These are phyloP conservation scores for Drosophila lacicola DNA, from an alignment of 2,888 invertebrate genomes.

Conservation along the genomic window DNA sequence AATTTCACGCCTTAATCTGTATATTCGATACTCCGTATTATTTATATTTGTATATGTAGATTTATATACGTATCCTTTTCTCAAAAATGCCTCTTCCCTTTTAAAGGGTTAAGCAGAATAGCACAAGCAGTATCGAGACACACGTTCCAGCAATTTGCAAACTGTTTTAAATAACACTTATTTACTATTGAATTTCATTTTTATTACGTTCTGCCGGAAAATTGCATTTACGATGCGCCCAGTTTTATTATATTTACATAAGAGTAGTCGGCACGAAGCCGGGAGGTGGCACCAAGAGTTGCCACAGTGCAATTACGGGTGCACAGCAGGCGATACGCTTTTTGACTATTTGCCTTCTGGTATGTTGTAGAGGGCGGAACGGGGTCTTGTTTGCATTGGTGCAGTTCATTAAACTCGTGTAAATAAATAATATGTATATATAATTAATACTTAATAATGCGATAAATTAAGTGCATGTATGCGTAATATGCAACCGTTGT, in stretches of 20 bases:
- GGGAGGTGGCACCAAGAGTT: constrained; percentile 24
- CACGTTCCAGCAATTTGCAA: constrained; percentile 28
- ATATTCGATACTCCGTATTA: too few species aligned
- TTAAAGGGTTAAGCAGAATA: neutral
- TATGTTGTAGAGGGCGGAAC: constrained; percentile 1
- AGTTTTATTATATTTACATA: constrained; percentile 55
- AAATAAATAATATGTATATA: constrained; percentile 70
- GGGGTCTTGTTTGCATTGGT: constrained; percentile 51
- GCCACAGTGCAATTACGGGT: constrained; percentile 14
- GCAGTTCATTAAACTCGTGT: constrained; percentile 74
- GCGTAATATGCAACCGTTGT: constrained; percentile 36
- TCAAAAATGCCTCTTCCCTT: neutral
- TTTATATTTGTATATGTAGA: neutral
- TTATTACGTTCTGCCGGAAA: constrained; percentile 45
- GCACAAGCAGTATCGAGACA: neutral
- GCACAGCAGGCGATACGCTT: constrained; percentile 45
- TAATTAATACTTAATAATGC: constrained; percentile 55
- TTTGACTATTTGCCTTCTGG: constrained; percentile 61
- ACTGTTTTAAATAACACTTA: constrained; percentile 32
- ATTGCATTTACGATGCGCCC: constrained; percentile 36
- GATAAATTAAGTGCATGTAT: constrained; percentile 24
- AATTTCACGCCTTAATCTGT: too few species aligned
- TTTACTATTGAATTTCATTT: constrained; percentile 61
- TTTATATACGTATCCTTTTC: too few species aligned
- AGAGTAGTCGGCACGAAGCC: constrained; percentile 12